Conservation (phyloP, 2,888 invertebrate species). For the Drosophila kanekoi region DNA sequence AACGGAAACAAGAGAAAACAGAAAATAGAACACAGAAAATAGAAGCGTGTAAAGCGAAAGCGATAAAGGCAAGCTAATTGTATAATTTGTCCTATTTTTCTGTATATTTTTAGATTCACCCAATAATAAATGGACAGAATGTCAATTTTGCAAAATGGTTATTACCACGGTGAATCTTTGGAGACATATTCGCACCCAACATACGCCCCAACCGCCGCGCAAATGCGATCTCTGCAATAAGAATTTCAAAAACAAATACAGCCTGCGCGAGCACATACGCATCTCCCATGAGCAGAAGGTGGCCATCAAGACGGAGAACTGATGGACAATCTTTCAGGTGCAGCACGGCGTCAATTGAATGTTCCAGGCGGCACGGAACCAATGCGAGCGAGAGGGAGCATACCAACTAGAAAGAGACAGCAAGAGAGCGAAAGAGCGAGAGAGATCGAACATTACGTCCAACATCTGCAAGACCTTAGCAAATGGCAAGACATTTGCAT, state of each 20-base stretch:
- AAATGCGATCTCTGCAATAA: slow-evolving; percentile 85
- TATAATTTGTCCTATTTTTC: slow-evolving; percentile 70
- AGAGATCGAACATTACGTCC: slow-evolving; percentile 44
- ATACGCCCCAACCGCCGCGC: slow-evolving; percentile 85
- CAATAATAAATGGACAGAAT: slow-evolving; percentile 86
- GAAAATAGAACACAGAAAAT: background rate
- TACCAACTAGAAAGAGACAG: background rate
- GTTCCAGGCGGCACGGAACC: background rate
- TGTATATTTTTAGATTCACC: slow-evolving; percentile 85
- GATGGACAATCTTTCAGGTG: slow-evolving; percentile 75
- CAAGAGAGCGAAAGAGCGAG: slow-evolving; percentile 6
- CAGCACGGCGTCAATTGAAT: slow-evolving; percentile 51
- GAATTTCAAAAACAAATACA: slow-evolving; percentile 85
- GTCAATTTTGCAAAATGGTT: slow-evolving; percentile 86
- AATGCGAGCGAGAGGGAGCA: slow-evolving; percentile 2
- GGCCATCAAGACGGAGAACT: slow-evolving; percentile 81
- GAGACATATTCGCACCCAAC: slow-evolving; percentile 86
- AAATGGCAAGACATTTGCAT: slow-evolving; percentile 1
- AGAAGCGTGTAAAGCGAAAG: slow-evolving; percentile 2
- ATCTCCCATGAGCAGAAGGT: slow-evolving; percentile 85
- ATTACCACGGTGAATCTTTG: slow-evolving; percentile 86
- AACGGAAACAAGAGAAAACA: background rate
- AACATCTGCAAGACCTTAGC: slow-evolving; percentile 13
- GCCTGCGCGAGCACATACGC: slow-evolving; percentile 85
- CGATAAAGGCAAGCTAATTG: slow-evolving; percentile 29